Evolutionary conservation across 2,113 vertebrate species (phyloP).

Genomic region (Dipodomys spectabilis): DNA sequence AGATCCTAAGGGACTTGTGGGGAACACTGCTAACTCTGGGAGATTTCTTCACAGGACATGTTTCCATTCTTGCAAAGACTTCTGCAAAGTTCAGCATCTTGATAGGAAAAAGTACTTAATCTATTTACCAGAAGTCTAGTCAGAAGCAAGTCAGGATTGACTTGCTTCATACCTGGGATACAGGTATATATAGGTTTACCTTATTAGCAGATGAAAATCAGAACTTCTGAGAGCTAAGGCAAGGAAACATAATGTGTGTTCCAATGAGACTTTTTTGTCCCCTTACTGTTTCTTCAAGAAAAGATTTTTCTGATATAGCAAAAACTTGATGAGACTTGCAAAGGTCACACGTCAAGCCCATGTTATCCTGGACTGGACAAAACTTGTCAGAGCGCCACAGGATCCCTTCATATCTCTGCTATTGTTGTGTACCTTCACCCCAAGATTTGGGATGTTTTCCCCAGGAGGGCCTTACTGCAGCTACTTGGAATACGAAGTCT

Average conservation of each 20-base stretch:
- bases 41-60: not conserved
- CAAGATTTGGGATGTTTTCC: not conserved
- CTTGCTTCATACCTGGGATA: not conserved
- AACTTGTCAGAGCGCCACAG: not conserved
- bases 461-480: not conserved
- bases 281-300: not conserved
- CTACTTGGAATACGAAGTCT: not conserved
- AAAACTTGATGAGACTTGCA: not conserved
- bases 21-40: not conserved
- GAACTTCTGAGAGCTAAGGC: not conserved
- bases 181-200: not conserved
- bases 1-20: not conserved
- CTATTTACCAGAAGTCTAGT: not conserved
- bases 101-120: not conserved
- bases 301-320: not conserved
- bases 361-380: not conserved
- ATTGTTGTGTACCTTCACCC: too few relatives aligned
- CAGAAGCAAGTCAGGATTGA: not conserved
- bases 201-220: not conserved
- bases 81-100: not conserved
- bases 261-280: not conserved
- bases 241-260: not conserved
- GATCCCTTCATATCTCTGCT: not conserved
- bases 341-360: not conserved
- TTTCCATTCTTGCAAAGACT: not conserved